These are phyloP conservation scores for Xenus cinereus DNA, from an alignment of 2,113 vertebrate genomes.

Conservation along the genomic window DNA sequence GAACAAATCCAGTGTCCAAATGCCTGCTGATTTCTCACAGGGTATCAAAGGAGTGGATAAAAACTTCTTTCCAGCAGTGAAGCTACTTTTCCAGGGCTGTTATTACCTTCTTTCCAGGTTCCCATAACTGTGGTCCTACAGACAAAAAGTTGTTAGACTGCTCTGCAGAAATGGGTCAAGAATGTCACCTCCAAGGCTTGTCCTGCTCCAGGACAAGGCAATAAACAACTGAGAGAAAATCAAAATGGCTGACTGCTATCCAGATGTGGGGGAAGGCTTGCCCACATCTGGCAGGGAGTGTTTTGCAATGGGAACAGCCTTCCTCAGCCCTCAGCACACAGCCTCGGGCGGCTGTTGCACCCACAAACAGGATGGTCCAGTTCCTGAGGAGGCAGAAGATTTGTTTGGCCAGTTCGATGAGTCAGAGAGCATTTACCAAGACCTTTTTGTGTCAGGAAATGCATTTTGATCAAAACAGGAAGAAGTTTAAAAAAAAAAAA, in stretches of 20 bases:
- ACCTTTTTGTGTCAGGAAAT: conserved; percentile 5
- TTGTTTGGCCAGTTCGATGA: conserved; percentile 5
- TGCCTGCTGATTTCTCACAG: background rate
- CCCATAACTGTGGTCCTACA: background rate
- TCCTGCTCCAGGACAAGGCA: background rate
- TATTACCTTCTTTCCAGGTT: background rate
- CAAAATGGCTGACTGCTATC: background rate
- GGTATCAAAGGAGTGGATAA: background rate
- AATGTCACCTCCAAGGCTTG: background rate
- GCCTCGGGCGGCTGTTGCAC: background rate
- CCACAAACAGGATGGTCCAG: conserved; percentile 56
- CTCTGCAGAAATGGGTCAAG: background rate
- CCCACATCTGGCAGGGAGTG: conserved; percentile 31
- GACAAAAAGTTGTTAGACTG: background rate
- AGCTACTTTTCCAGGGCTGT: background rate
- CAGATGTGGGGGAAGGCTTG: conserved; percentile 30
- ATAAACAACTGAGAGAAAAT: background rate
- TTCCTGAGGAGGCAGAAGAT: conserved; percentile 18
- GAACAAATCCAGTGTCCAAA: background rate
- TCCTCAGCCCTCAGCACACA: background rate
- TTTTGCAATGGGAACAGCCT: conserved; percentile 1
- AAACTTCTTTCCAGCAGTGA: background rate
- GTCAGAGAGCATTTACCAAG: background rate
- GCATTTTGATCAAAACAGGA: background rate
- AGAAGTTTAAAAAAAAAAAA: background rate